phyloP scores from a whole-genome alignment of 2,797 vertebrate species.

The Yasuhikotakia modesta region DNA sequence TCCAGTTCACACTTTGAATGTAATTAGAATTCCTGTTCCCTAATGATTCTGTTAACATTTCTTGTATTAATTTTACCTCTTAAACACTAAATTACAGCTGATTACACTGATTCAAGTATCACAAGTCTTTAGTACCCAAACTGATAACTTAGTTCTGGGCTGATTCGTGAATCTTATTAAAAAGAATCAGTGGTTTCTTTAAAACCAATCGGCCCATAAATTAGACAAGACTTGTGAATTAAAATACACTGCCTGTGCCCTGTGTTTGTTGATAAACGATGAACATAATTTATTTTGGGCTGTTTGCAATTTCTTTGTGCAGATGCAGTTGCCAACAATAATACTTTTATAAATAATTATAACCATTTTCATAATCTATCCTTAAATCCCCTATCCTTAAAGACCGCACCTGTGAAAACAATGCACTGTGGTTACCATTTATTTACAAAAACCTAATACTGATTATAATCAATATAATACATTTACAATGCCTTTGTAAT shows the following conservation, averaged over 20 bases:
- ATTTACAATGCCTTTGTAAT: not conserved
- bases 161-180: not conserved
- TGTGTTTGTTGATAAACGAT: not conserved
- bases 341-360: not conserved
- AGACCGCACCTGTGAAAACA: not conserved
- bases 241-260: not conserved
- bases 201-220: not conserved
- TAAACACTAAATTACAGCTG: too few relatives aligned
- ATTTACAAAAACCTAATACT: not conserved
- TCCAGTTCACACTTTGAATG: not conserved
- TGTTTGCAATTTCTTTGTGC: not conserved
- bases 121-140: not conserved
- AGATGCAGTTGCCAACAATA: not conserved
- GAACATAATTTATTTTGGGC: too few relatives aligned
- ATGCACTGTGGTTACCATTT: constrained; percentile 3
- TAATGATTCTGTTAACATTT: not conserved
- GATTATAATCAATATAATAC: not conserved
- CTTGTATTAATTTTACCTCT: not conserved
- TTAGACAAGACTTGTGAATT: not conserved
- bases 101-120: not conserved
- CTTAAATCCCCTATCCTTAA: not conserved
- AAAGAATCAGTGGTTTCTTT: not conserved
- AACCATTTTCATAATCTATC: not conserved
- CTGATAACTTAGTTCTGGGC: not conserved
- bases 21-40: not conserved